Conservation (phyloP, 2,113 vertebrate genomes). For the Dendropsophus ebraccatus region DNA sequence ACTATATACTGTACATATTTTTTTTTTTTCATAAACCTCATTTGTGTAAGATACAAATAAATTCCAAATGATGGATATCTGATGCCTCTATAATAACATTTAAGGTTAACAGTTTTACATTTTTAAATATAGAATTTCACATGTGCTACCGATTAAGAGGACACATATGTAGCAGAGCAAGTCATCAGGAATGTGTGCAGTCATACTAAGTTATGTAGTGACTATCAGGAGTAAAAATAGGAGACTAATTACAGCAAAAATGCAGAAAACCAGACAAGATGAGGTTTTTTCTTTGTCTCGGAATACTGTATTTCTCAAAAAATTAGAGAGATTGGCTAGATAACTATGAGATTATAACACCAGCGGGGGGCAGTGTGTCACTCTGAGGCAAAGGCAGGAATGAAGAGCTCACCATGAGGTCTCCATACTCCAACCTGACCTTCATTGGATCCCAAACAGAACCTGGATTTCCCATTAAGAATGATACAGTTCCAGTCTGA, state of each 20-base stretch:
- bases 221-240: not conserved
- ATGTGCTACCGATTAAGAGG: constrained; percentile 23
- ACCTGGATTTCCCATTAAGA: no score
- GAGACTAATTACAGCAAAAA: not conserved
- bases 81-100: not conserved
- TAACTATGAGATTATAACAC: no score
- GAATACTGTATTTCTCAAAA: not conserved
- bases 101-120: not conserved
- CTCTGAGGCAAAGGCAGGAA: no score
- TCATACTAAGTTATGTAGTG: constrained; percentile 30
- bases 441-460: no score
- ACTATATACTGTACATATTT: no score
- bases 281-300: not conserved
- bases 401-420: no score
- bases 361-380: no score
- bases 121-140: not conserved
- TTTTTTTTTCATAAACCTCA: no score
- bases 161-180: constrained; percentile 27
- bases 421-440: no score
- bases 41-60: no score
- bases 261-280: constrained; percentile 3
- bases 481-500: no score
- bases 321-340: no score
- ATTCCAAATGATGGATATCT: not conserved
- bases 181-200: constrained; percentile 34